Percentiles rank a stretch among this genome's conserved stretches.
Conservation (phyloP, 2,888 invertebrate genomes). For the Lepidochitona cinerea region DNA sequence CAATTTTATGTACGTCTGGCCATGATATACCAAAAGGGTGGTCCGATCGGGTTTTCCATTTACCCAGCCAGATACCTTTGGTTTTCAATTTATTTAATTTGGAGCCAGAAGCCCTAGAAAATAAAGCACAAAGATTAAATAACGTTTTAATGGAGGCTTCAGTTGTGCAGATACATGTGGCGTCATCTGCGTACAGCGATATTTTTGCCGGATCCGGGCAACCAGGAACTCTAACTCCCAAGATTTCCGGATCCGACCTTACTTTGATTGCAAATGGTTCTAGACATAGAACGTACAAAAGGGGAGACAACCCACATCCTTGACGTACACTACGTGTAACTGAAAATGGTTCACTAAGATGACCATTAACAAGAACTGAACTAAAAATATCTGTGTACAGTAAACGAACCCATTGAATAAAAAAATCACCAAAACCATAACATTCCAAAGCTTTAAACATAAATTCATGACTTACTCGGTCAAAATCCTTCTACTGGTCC, state of each 20-base stretch:
- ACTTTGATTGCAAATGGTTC: conserved; percentile 11
- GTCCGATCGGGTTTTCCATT: conserved; percentile 4
- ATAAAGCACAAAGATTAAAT: not conserved
- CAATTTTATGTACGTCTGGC: not conserved
- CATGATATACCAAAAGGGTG: not conserved
- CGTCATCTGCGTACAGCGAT: conserved; percentile 11
- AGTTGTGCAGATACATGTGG: not conserved
- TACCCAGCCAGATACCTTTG: not conserved
- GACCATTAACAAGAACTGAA: conserved; percentile 7
- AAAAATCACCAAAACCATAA: conserved; percentile 8
- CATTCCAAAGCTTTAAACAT: not conserved
- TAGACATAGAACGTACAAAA: conserved; percentile 13
- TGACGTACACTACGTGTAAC: conserved; percentile 13
- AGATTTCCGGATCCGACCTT: not conserved
- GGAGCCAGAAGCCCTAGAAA: not conserved
- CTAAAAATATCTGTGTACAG: conserved; percentile 1
- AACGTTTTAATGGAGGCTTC: not conserved
- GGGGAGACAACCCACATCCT: conserved; percentile 13
- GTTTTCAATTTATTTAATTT: not conserved
- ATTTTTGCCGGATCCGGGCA: not conserved
- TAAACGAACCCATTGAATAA: conserved; percentile 12
- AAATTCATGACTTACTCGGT: conserved; percentile 13
- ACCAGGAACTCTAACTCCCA: conserved; percentile 7
- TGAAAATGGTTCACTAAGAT: not conserved
- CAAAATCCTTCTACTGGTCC: conserved; percentile 19